Percentiles rank a stretch among this genome's conserved stretches.
phyloP scores from a whole-genome alignment of 2,888 invertebrate species.

The Dicyrtoma fusca region DNA sequence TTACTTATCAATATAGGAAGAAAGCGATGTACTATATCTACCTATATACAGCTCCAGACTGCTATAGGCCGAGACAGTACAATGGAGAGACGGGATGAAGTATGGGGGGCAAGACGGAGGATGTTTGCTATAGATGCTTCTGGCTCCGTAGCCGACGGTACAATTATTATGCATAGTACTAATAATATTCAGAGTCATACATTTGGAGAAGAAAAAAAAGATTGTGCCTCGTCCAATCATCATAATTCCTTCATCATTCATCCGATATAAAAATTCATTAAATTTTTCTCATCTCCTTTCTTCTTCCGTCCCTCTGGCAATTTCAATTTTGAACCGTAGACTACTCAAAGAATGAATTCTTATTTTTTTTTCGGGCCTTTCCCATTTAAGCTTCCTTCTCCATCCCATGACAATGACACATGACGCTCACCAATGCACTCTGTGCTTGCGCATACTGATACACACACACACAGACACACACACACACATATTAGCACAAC shows the following conservation, averaged over 20 bases:
- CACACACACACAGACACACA: too few relatives aligned
- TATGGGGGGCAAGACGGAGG: too few relatives aligned
- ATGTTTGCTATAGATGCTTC: too few relatives aligned
- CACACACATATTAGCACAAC: too few relatives aligned
- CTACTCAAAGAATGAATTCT: conserved; percentile 17
- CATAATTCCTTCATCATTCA: conserved; percentile 49
- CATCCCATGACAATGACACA: conserved; percentile 35
- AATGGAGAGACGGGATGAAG: too few relatives aligned
- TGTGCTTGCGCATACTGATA: not conserved
- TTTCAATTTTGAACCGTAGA: conserved; percentile 39
- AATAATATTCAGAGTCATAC: not conserved
- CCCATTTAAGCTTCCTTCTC: conserved; percentile 33
- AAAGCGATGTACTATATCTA: too few relatives aligned
- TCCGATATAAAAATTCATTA: conserved; percentile 52
- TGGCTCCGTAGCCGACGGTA: too few relatives aligned
- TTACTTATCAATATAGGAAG: too few relatives aligned
- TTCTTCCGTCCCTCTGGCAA: conserved; percentile 34
- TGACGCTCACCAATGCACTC: not conserved
- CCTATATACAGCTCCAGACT: not conserved
- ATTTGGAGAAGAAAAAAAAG: conserved; percentile 18
- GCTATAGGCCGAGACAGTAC: too few relatives aligned
- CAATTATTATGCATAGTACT: too few relatives aligned
- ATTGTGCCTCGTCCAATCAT: conserved; percentile 42
- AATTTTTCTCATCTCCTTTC: conserved; percentile 38
- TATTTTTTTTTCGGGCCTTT: conserved; percentile 6